Evolutionary conservation across 2,113 vertebrate species (phyloP), one percentile per base, ranked within the genome.

Genomic region (Dromaius novaehollandiae): DNA sequence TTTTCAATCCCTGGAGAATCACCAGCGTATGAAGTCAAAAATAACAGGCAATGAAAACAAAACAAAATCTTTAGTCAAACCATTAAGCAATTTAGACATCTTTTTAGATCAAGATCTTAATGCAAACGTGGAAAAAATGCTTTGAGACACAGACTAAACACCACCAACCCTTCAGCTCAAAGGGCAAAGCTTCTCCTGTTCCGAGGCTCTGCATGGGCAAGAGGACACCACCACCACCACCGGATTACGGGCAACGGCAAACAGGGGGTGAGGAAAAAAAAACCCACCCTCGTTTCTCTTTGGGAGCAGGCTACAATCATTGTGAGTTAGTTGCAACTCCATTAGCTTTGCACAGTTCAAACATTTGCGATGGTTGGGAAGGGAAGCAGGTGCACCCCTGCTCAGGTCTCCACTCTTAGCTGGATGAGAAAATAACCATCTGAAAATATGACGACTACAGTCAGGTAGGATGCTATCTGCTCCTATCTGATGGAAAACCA

Each of bases 61-160:
- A 92, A 53, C 58, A 24, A 56, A 42, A 44, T 71, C 75, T 80
- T 71, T 22, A 76, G 69, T 44, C 24, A 64, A 94, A 86, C 66
- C 76, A 74, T 65, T 50, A 68, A 76, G 73, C 42, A 20, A 87
- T 42, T 84, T 13, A 51, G 66, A 78, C 26, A 48, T 55, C 81
- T 92, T 42, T 74, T 71, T 8, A 70, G 38, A 86, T 46, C 38
- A 24, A 77, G 16, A 70, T 42, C 28, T 60, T 38, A 63, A 71
- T 2, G 13, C 77, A 88, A 84, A 86, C 34, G 63, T 46, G 51
- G 48, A n/a, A 50, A 56, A 78, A 95, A 77, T 6, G 40, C 50
- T 69, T 64, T 51, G 75, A 89, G 75, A 44, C 22, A 38, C 28
- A 95, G 79, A 93, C 79, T 89, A 69, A 96, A 86, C 91, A 89